A percentile compares a stretch with the other conserved stretches of the same genome.
Evolutionary conservation across 2,113 vertebrate species (phyloP).

Genomic region (Tetrax tetrax): DNA sequence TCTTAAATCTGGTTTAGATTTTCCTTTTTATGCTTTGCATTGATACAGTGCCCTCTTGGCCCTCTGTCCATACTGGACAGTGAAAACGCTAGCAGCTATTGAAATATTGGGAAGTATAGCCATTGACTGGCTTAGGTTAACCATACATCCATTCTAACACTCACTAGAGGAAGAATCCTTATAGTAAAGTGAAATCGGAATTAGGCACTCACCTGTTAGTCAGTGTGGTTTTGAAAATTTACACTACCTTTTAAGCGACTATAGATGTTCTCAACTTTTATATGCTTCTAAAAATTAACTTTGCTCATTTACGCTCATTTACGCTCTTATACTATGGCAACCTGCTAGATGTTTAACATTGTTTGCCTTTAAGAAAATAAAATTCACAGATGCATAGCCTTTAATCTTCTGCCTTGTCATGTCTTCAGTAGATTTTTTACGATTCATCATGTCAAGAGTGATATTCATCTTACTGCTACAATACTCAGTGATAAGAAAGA

Average conservation of each 20-base stretch:
- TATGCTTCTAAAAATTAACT: fast-evolving
- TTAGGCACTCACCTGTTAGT: background rate
- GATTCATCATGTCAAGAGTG: background rate
- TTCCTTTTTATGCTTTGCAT: background rate
- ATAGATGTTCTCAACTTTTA: background rate
- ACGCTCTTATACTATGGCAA: fast-evolving
- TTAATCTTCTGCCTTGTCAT: background rate
- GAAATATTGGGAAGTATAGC: background rate
- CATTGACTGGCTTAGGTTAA: background rate
- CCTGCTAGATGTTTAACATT: background rate
- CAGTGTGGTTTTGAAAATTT: background rate
- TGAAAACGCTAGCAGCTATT: background rate
- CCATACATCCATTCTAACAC: background rate
- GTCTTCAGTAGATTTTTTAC: background rate
- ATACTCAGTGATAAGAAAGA: background rate
- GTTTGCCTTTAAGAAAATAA: background rate
- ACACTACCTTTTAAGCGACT: background rate
- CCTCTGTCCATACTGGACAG: background rate
- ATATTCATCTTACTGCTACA: background rate
- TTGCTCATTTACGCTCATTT: background rate
- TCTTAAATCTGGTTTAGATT: background rate
- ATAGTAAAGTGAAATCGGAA: background rate
- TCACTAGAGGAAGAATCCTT: background rate
- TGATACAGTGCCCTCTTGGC: background rate
- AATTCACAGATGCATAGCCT: fast-evolving